Conservation (phyloP, 2,113 vertebrate species). For the Crocuta crocuta region DNA sequence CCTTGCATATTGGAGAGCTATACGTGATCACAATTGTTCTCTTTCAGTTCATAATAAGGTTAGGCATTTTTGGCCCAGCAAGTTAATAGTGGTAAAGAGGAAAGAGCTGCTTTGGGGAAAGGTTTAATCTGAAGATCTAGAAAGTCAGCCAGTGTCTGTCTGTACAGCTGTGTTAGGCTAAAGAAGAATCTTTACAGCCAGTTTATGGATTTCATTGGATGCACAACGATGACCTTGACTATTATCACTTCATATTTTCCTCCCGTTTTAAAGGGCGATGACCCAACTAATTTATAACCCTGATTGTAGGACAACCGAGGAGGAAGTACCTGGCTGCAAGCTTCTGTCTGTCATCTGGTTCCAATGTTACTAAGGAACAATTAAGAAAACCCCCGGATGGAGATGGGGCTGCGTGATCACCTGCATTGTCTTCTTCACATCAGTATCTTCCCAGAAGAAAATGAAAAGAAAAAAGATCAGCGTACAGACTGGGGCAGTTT, state of each 20-base stretch:
- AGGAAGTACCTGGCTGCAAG: background rate
- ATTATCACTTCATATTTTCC: slow-evolving; percentile 49
- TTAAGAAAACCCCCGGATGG: background rate
- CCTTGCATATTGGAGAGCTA: background rate
- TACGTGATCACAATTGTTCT: background rate
- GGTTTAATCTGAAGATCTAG: background rate
- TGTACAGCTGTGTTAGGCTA: background rate
- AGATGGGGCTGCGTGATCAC: background rate
- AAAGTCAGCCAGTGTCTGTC: background rate
- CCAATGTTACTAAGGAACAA: background rate
- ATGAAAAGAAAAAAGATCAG: background rate
- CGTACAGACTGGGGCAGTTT: background rate
- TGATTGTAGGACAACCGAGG: background rate
- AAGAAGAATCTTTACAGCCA: slow-evolving; percentile 51
- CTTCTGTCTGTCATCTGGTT: background rate
- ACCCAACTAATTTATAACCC: background rate
- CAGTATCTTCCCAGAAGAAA: background rate
- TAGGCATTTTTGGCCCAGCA: background rate
- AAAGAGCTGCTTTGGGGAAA: background rate
- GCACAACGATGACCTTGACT: slow-evolving; percentile 35
- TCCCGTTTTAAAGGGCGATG: slow-evolving; percentile 58
- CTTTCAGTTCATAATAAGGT: background rate
- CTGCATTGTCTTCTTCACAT: background rate
- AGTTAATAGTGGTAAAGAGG: background rate
- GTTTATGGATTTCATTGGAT: slow-evolving; percentile 12